Evolutionary conservation across 2,888 invertebrate species (phyloP).

Genomic region (Sympetrum striolatum): DNA sequence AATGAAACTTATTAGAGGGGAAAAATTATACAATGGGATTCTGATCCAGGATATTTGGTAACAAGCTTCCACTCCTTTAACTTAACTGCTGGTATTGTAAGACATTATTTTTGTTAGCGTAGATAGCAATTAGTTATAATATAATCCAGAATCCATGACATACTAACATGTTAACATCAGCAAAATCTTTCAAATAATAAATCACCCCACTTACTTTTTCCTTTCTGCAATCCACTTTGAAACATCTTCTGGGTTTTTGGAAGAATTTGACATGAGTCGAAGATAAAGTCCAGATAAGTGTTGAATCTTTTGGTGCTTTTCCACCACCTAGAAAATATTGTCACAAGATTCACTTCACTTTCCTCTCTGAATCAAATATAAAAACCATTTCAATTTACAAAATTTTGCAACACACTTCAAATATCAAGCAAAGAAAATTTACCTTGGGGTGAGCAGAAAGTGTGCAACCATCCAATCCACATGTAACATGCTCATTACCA

Average conservation of each 20-base stretch:
- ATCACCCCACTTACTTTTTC: constrained; percentile 60
- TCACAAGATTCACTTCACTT: neutral
- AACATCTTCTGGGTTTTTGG: constrained; percentile 82
- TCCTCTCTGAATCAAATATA: neutral
- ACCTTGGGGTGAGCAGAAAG: constrained; percentile 78
- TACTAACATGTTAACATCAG: neutral
- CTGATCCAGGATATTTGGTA: no score
- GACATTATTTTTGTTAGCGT: no score
- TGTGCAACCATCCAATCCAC: constrained; percentile 80
- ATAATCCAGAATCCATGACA: neutral
- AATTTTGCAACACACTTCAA: neutral
- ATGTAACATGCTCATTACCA: constrained; percentile 75
- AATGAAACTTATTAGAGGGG: no score
- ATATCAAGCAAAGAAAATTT: neutral
- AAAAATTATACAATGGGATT: no score
- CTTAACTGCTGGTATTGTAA: no score
- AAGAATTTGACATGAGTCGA: constrained; percentile 68
- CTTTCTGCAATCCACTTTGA: constrained; percentile 84
- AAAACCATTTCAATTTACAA: neutral
- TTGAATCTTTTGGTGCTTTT: constrained; percentile 81
- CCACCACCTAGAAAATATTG: constrained; percentile 63
- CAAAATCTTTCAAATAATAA: neutral
- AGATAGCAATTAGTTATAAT: neutral
- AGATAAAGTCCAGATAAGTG: constrained; percentile 84
- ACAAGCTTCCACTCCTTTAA: no score